Evolutionary conservation across 2,888 invertebrate genomes (phyloP), one percentile per base, ranked within the genome.

Genomic region (Apomyelois bistriatella): DNA sequence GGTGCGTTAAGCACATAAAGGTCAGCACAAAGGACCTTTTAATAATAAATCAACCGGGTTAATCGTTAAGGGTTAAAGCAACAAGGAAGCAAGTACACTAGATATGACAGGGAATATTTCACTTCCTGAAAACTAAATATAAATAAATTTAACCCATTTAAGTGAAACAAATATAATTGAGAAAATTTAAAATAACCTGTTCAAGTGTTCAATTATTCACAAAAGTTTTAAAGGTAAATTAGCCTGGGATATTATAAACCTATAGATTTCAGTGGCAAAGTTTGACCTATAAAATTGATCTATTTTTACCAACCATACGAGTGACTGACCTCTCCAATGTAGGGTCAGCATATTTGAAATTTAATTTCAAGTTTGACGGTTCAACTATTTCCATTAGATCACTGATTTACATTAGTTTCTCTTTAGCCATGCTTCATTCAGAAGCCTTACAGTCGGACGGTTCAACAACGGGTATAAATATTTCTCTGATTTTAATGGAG

Each of bases 11-110:
- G 66, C 70, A 65, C 62, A 65, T 66, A 74, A 74, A 78, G 74
- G 78, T 74, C 68, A 62, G 68, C 40, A 58, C 71, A 65, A 71
- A 74, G 69, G 69, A 66, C 59, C 62, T 62, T 66, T 80, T 75
- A 78, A 81, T 81, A 83, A 82, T 83, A 76, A 77, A 82, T 79
- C 68, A 74, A 62, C 62, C 55, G 56, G 60, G 70, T 64, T 76
- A 74, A 79, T 73, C 68, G 70, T 61, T 22, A 22, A 22, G 22
- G 22, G 22, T 22, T 22, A 22, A 60, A 63, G 66, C 60, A 64
- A 30, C 12, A 35, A 12, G 28, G 37, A 43, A 40, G 12, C n/a
- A 30, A 4, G 13, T 12, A 46, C 4, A 13, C 48, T 28, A 6
- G 38, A 49, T 49, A 38, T 13, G 38, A 28, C 38, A 28, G 38